Evolutionary conservation across 2,797 vertebrate species (phyloP).

Genomic region (Okamejei kenojei): DNA sequence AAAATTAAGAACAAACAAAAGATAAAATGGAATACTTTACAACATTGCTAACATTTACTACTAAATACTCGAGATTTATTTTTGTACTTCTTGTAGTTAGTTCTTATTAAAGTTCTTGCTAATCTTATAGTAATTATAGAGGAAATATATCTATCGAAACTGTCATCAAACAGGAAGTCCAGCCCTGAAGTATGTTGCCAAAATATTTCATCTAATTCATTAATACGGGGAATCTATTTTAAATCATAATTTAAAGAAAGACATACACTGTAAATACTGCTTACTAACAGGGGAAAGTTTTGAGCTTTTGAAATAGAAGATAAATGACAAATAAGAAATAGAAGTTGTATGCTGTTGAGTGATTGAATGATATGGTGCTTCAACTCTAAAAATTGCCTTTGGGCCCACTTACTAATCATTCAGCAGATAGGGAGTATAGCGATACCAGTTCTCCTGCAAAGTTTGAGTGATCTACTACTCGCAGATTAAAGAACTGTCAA

Average conservation of each 20-base stretch:
- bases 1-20: not conserved
- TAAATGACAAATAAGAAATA: not conserved
- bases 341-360: conserved; percentile 2
- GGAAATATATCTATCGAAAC: not conserved
- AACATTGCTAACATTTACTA: not conserved
- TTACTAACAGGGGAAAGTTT: not conserved
- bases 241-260: conserved; percentile 25
- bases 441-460: conserved; percentile 22
- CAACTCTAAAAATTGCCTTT: conserved; percentile 24
- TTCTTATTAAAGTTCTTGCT: too few relatives aligned
- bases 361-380: conserved; percentile 17
- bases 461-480: conserved; percentile 30
- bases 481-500: conserved; percentile 20
- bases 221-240: not conserved
- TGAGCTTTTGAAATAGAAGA: not conserved
- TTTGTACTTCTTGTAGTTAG: too few relatives aligned
- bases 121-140: not conserved
- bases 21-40: not conserved
- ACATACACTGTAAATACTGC: not conserved
- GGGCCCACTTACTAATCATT: conserved; percentile 27
- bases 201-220: not conserved
- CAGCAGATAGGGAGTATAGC: conserved; percentile 6
- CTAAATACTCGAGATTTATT: too few relatives aligned
- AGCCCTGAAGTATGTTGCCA: not conserved
- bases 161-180: not conserved